Percentiles rank a stretch among this genome's conserved stretches.
Conservation (phyloP, 2,888 invertebrate species). For the Bursaphelenchus okinawaensis region DNA sequence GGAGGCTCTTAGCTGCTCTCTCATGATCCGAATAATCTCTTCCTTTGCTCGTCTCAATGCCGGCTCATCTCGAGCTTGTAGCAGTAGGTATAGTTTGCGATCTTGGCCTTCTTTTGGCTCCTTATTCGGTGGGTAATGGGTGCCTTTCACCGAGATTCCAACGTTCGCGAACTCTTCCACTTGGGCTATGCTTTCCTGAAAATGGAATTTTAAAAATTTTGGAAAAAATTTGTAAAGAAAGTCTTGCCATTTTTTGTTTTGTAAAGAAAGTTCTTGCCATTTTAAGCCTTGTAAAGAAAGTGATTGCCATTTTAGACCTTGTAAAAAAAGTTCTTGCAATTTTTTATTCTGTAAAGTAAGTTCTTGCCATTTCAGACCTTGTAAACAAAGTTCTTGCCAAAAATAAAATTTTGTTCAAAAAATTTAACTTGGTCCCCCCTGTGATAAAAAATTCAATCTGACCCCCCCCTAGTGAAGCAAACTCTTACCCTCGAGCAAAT, state of each 20-base stretch:
- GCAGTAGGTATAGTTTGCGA: slow-evolving; percentile 90
- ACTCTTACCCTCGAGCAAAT: slow-evolving; percentile 67
- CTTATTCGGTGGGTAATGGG: slow-evolving; percentile 79
- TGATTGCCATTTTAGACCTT: too few species aligned
- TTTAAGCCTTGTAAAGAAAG: too few species aligned
- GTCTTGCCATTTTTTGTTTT: too few species aligned
- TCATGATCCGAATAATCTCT: slow-evolving; percentile 92
- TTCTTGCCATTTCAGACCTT: too few species aligned
- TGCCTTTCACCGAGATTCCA: slow-evolving; percentile 95
- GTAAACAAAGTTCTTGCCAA: too few species aligned
- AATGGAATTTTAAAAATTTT: slow-evolving; percentile 15
- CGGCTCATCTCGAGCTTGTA: slow-evolving; percentile 92
- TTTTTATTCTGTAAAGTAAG: too few species aligned
- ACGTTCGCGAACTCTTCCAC: slow-evolving; percentile 99
- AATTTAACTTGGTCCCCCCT: slow-evolving; percentile 6
- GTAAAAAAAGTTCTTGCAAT: too few species aligned
- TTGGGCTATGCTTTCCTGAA: slow-evolving; percentile 86
- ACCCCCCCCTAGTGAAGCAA: too few species aligned
- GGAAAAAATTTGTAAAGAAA: too few species aligned
- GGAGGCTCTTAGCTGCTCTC: slow-evolving; percentile 80
- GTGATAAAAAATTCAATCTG: too few species aligned
- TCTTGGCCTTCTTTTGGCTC: slow-evolving; percentile 79
- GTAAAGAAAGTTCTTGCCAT: too few species aligned
- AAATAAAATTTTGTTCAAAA: slow-evolving; percentile 4
- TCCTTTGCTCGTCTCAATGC: slow-evolving; percentile 91